Evolutionary conservation across 2,797 vertebrate genomes (phyloP).

Genomic region (Hafferia zeledoni): DNA sequence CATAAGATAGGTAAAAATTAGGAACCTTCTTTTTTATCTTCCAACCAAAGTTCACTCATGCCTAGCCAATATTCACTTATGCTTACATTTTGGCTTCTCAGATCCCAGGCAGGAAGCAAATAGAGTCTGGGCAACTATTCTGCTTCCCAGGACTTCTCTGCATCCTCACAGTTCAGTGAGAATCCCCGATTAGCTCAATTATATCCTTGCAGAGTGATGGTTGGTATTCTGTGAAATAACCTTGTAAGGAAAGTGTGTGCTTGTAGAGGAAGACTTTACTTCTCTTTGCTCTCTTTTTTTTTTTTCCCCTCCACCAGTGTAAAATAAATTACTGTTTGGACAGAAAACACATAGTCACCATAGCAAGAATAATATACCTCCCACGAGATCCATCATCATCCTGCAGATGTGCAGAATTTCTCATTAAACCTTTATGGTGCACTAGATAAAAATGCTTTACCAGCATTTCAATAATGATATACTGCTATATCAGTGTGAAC

Average conservation of each 20-base stretch:
- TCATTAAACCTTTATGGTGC: background rate
- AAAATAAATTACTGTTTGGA: background rate
- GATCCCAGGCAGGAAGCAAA: background rate
- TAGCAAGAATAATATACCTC: background rate
- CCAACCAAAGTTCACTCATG: background rate
- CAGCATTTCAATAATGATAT: background rate
- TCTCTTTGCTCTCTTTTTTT: background rate
- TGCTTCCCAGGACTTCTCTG: background rate
- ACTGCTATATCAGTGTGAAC: background rate
- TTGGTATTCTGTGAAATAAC: background rate
- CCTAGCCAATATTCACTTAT: background rate
- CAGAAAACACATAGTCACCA: background rate
- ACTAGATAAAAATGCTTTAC: background rate
- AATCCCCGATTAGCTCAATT: background rate
- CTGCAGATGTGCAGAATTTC: background rate
- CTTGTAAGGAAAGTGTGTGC: background rate
- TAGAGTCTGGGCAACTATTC: background rate
- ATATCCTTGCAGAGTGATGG: background rate
- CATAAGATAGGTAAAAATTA: background rate
- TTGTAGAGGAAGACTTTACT: background rate
- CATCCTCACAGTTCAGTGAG: background rate
- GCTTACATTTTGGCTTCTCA: background rate
- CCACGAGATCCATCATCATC: background rate
- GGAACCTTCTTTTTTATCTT: background rate
- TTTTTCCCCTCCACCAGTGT: background rate